phyloP scores from a whole-genome alignment of 1,140 invertebrate genomes.

The Drosophila setifemur region DNA sequence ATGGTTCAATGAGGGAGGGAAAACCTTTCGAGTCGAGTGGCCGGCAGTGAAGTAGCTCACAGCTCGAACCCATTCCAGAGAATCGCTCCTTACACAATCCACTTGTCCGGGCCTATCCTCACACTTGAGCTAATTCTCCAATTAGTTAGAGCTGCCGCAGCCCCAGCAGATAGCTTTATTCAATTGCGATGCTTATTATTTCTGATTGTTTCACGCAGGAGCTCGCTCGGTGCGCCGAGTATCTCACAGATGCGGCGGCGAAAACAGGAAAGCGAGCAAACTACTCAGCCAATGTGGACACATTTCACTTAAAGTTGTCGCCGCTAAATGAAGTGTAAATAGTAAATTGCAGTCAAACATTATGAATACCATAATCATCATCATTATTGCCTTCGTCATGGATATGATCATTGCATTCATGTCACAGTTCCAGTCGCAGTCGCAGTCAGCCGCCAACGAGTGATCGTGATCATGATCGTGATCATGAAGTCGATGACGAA shows the following conservation, averaged over 20 bases:
- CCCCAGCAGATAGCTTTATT: no score
- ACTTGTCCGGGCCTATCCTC: conserved; percentile 34
- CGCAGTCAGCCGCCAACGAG: conserved; percentile 32
- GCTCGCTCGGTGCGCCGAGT: conserved; percentile 2
- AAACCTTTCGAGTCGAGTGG: conserved; percentile 39
- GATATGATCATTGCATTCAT: conserved; percentile 40
- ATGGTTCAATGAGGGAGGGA: not conserved
- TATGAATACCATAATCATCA: conserved; percentile 65
- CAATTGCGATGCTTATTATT: conserved; percentile 41
- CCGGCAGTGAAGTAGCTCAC: conserved; percentile 10
- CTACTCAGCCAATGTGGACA: conserved; percentile 71
- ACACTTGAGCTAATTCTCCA: conserved; percentile 60
- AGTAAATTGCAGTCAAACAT: conserved; percentile 79
- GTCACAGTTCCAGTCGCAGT: conserved; percentile 7
- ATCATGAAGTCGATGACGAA: conserved; percentile 68
- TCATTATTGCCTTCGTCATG: conserved; percentile 20
- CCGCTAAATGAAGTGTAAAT: conserved; percentile 79
- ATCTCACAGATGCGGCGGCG: conserved; percentile 41
- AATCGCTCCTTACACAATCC: conserved; percentile 43
- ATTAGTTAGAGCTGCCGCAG: conserved; percentile 47
- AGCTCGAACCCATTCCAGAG: conserved; percentile 26
- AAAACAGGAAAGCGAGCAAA: conserved; percentile 36
- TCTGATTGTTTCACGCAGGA: conserved; percentile 31
- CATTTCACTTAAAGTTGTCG: conserved; percentile 79
- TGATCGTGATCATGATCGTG: conserved; percentile 66